Evolutionary conservation across 2,888 invertebrate genomes (phyloP).

Genomic region (Archips xylosteana): DNA sequence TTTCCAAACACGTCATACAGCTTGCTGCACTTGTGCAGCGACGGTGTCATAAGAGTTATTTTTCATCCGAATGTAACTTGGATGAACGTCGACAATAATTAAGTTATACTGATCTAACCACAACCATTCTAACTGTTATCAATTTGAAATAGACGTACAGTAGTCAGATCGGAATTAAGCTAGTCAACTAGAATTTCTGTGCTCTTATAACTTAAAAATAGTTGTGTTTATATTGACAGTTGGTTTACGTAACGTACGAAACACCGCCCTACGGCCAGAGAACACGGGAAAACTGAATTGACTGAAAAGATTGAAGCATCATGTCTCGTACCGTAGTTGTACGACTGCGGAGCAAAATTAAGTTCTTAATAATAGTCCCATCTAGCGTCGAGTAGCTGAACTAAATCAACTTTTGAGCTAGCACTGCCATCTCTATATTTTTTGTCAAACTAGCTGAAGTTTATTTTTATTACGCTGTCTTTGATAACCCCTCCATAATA

Average conservation of each 20-base stretch:
- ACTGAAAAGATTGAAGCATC: conserved; percentile 66
- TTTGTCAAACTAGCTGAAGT: conserved; percentile 4
- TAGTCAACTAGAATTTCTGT: conserved; percentile 10
- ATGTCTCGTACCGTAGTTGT: conserved; percentile 38
- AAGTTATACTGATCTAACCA: conserved; percentile 23
- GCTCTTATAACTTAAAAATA: conserved; percentile 37
- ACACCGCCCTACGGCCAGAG: conserved; percentile 76
- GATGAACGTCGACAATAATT: conserved; percentile 46
- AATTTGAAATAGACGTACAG: conserved; percentile 10
- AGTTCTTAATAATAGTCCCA: conserved; percentile 46
- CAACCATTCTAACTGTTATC: conserved; percentile 10
- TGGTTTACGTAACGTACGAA: conserved; percentile 76
- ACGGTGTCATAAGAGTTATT: conserved; percentile 66
- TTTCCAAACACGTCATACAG: conserved; percentile 71
- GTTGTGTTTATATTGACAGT: conserved; percentile 68
- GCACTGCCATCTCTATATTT: conserved; percentile 22
- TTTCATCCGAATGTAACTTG: conserved; percentile 57
- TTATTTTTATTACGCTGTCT: too few species aligned
- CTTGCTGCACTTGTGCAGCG: conserved; percentile 45
- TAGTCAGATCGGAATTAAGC: background rate
- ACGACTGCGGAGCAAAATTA: conserved; percentile 17
- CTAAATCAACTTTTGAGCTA: conserved; percentile 32
- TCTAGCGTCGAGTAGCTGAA: conserved; percentile 61
- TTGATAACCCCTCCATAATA: too few species aligned
- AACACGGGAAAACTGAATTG: conserved; percentile 77